These are phyloP conservation scores for Pelecanus crispus DNA, from an alignment of 2,113 vertebrate genomes.

Conservation along the genomic window DNA sequence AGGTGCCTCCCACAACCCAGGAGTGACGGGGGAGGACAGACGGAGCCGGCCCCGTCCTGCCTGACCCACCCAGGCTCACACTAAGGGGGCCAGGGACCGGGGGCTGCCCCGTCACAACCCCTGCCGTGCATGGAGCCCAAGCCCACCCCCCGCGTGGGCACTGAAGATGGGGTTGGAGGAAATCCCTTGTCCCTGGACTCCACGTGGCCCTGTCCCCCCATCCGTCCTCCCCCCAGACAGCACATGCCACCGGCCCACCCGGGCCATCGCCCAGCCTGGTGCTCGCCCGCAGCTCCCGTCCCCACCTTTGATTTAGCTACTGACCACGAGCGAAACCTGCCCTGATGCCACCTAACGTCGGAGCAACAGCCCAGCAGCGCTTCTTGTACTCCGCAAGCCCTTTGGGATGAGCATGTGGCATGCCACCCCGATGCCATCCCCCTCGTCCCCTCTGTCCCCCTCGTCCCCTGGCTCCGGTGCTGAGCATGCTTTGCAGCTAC, in stretches of 20 bases:
- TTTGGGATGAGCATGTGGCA: background rate
- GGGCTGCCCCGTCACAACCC: background rate
- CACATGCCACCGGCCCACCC: background rate
- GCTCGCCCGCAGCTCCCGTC: accelerated
- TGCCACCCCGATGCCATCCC: background rate
- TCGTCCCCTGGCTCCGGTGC: accelerated
- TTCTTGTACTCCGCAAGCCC: accelerated
- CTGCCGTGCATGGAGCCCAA: background rate
- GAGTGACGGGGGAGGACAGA: accelerated
- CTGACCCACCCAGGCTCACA: background rate
- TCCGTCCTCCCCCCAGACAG: background rate
- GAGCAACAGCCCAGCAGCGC: background rate
- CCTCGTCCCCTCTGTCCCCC: background rate
- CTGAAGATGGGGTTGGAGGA: background rate
- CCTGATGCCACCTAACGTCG: background rate
- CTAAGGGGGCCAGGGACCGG: accelerated
- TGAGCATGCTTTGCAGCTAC: background rate
- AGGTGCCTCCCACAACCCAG: background rate
- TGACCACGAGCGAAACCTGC: background rate
- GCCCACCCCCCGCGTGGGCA: accelerated
- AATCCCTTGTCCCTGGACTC: background rate
- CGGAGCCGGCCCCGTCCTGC: background rate
- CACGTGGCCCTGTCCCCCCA: accelerated
- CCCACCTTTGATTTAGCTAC: background rate
- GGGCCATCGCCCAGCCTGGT: background rate